These are phyloP conservation scores for Hemichromis elongatus DNA, from an alignment of 2,113 vertebrate genomes.

Conservation along the genomic window DNA sequence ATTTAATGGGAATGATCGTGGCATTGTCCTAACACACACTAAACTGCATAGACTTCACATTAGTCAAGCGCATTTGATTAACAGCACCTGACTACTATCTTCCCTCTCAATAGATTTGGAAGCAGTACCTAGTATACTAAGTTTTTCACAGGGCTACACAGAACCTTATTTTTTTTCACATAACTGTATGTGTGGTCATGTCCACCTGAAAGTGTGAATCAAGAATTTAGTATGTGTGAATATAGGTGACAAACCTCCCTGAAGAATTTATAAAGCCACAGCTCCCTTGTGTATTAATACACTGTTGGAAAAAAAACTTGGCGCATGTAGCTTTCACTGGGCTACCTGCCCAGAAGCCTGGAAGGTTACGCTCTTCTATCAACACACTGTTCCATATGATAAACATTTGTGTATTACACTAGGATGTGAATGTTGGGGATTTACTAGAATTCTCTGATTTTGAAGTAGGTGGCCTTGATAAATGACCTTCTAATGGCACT, in stretches of 20 bases:
- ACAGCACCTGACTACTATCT: background rate
- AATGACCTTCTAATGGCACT: background rate
- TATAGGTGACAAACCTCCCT: background rate
- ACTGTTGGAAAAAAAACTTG: background rate
- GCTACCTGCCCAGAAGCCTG: background rate
- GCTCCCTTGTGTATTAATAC: constrained; percentile 1
- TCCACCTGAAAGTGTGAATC: background rate
- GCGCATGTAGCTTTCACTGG: background rate
- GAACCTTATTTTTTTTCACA: background rate
- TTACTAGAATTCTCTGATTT: background rate
- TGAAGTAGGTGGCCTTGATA: background rate
- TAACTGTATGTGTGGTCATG: background rate
- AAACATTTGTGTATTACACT: background rate
- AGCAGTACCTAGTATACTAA: background rate
- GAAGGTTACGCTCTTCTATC: background rate
- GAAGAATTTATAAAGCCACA: constrained; percentile 3
- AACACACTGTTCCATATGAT: background rate
- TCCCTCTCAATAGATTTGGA: background rate
- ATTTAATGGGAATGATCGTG: background rate
- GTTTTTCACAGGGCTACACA: background rate
- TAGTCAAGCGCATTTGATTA: background rate
- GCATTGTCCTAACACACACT: background rate
- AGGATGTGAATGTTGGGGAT: background rate
- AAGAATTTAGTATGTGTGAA: background rate
- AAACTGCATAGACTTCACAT: background rate